Conservation (phyloP, 2,888 invertebrate species). For the Eupithecia abbreviata region DNA sequence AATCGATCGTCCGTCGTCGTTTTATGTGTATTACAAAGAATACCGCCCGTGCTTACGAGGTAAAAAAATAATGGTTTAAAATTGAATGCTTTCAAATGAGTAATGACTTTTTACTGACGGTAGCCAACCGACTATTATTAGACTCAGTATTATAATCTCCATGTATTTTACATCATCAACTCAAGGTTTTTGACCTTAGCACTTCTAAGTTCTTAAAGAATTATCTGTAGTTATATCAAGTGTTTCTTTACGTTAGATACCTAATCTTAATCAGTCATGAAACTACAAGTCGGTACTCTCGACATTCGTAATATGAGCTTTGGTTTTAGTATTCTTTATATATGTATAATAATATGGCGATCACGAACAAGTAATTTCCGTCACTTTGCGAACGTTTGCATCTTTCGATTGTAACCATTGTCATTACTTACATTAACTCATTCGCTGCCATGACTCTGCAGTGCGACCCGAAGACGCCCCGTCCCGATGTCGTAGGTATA, state of each 20-base stretch:
- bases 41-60: not conserved
- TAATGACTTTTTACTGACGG: not conserved
- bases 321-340: not conserved
- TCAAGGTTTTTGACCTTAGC: not conserved
- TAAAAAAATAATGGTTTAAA: not conserved
- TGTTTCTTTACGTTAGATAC: not conserved
- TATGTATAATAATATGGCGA: not conserved
- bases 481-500: too few species aligned
- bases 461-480: too few species aligned
- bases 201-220: not conserved
- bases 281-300: not conserved
- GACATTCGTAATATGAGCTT: not conserved
- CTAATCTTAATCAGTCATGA: not conserved
- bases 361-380: not conserved
- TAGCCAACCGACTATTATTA: not conserved
- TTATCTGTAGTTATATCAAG: not conserved
- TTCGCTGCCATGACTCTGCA: too few species aligned
- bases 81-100: not conserved
- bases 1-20: too few species aligned
- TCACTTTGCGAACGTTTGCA: not conserved
- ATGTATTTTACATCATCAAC: not conserved
- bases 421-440: too few species aligned
- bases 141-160: not conserved
- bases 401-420: constrained; percentile 19
- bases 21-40: too few species aligned